These are phyloP conservation scores for Sebastes minor DNA, from an alignment of 2,797 vertebrate genomes.

Conservation along the genomic window DNA sequence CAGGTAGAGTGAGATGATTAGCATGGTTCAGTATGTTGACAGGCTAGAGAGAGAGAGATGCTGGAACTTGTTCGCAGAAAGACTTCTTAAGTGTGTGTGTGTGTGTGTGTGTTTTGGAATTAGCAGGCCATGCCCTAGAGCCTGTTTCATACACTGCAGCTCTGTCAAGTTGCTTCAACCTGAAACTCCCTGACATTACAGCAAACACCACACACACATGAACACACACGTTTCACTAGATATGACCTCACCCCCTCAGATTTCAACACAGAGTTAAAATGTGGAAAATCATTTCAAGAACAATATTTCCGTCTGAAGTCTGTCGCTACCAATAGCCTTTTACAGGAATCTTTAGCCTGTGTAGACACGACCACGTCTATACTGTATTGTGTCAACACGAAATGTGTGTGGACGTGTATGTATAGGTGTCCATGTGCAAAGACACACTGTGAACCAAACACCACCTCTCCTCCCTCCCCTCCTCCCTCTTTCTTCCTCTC, in stretches of 20 bases:
- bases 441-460: slow-evolving; percentile 72
- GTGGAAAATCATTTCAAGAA: slow-evolving; percentile 47
- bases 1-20: slow-evolving; percentile 67
- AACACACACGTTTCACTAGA: slow-evolving; percentile 17
- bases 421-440: slow-evolving; percentile 77
- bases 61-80: slow-evolving; percentile 80
- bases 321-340: slow-evolving; percentile 79
- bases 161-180: slow-evolving; percentile 76
- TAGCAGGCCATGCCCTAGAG: slow-evolving; percentile 74
- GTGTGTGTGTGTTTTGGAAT: slow-evolving; percentile 55
- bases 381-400: slow-evolving; percentile 88
- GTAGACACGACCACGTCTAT: slow-evolving; percentile 88
- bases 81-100: slow-evolving; percentile 42
- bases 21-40: slow-evolving; percentile 71
- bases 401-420: slow-evolving; percentile 73
- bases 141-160: slow-evolving; percentile 69
- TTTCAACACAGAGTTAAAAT: slow-evolving; percentile 48
- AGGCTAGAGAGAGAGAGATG: slow-evolving; percentile 71
- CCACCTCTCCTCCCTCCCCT: slow-evolving; percentile 39
- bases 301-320: slow-evolving; percentile 73
- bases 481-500: slow-evolving; percentile 48
- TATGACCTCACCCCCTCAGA: slow-evolving; percentile 52
- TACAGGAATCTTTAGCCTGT: slow-evolving; percentile 90
- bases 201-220: slow-evolving; percentile 58
- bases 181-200: slow-evolving; percentile 76